phyloP scores from a whole-genome alignment of 1,140 invertebrate species.

The Myzus persicae region DNA sequence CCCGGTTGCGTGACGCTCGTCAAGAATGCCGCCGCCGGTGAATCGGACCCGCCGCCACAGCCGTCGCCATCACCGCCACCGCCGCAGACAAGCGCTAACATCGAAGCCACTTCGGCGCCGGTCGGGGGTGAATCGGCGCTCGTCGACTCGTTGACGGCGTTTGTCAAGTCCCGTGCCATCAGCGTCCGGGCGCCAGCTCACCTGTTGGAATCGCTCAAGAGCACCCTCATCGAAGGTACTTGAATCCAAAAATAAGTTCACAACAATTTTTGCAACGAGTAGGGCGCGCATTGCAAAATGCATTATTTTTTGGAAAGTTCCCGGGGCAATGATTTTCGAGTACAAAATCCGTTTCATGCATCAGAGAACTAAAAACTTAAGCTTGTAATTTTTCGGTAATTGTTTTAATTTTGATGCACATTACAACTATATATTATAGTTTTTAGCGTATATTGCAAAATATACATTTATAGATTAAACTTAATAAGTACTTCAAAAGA shows the following conservation, averaged over 20 bases:
- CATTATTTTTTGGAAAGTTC: too few relatives aligned
- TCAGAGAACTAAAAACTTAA: too few relatives aligned
- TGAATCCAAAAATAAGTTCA: not conserved
- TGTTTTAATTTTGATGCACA: too few relatives aligned
- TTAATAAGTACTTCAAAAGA: too few relatives aligned
- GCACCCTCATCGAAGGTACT: slow-evolving; percentile 20
- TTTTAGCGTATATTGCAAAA: too few relatives aligned
- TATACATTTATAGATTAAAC: too few relatives aligned
- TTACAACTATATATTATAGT: too few relatives aligned
- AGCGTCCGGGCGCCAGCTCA: not conserved
- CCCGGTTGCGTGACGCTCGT: slow-evolving; percentile 31
- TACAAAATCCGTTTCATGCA: too few relatives aligned
- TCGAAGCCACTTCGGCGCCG: not conserved
- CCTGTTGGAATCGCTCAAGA: slow-evolving; percentile 20
- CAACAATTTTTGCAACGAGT: not conserved
- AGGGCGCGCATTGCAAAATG: not conserved
- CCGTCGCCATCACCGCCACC: not conserved
- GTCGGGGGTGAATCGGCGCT: not conserved
- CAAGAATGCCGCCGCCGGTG: not conserved
- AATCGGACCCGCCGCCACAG: not conserved
- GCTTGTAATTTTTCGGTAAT: too few relatives aligned
- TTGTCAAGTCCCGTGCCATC: slow-evolving; percentile 22
- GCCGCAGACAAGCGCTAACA: not conserved
- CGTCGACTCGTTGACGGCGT: slow-evolving; percentile 13
- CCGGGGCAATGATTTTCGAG: too few relatives aligned